Percentiles rank a stretch among this genome's conserved stretches.
Evolutionary conservation across 2,888 invertebrate genomes (phyloP).

Genomic region (Drosophila subquinaria): DNA sequence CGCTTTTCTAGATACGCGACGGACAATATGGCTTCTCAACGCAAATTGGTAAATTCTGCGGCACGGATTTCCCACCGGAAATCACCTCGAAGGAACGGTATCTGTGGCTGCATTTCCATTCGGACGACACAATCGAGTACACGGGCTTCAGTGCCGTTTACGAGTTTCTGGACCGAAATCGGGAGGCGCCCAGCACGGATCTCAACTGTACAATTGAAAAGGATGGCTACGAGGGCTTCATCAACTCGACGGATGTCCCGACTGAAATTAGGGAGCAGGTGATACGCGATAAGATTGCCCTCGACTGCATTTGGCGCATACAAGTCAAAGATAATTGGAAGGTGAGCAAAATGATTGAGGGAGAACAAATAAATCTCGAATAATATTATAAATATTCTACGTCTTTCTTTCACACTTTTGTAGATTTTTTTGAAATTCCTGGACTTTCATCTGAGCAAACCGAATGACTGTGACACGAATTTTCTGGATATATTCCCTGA

Average conservation of each 20-base stretch:
- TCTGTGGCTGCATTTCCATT: slow-evolving; percentile 92
- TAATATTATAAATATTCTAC: neutral
- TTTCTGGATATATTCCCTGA: slow-evolving; percentile 91
- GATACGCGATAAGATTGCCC: slow-evolving; percentile 87
- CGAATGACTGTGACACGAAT: slow-evolving; percentile 92
- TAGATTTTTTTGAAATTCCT: slow-evolving; percentile 90
- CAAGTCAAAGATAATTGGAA: slow-evolving; percentile 88
- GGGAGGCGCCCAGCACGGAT: slow-evolving; percentile 85
- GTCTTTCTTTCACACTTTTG: slow-evolving; percentile 9
- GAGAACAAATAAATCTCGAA: neutral
- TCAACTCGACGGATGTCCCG: slow-evolving; percentile 87
- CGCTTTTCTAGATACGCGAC: slow-evolving; percentile 88
- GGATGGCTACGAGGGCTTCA: slow-evolving; percentile 87
- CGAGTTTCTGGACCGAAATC: slow-evolving; percentile 88
- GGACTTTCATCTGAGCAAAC: slow-evolving; percentile 89
- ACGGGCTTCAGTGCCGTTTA: slow-evolving; percentile 92
- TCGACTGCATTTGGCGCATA: slow-evolving; percentile 92
- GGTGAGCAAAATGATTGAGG: slow-evolving; percentile 86
- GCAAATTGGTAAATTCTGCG: slow-evolving; percentile 90
- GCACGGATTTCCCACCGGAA: slow-evolving; percentile 90
- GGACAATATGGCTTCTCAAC: slow-evolving; percentile 92
- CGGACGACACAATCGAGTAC: slow-evolving; percentile 93
- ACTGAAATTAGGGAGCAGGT: slow-evolving; percentile 86
- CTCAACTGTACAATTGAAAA: slow-evolving; percentile 88
- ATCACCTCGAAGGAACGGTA: slow-evolving; percentile 90